Conservation (phyloP, 1,140 invertebrate genomes). For the Reticulitermes speratus region DNA sequence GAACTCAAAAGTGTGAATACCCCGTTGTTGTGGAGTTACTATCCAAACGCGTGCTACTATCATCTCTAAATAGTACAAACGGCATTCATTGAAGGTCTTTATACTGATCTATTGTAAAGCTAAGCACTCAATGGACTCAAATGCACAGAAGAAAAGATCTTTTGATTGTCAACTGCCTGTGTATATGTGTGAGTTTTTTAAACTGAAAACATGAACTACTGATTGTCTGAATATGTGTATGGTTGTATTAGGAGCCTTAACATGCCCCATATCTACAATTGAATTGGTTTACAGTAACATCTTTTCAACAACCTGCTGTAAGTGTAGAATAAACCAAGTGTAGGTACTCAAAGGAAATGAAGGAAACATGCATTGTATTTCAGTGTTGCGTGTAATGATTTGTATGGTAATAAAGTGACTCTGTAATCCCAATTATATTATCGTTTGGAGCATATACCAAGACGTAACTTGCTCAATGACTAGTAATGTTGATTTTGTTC, state of each 20-base stretch:
- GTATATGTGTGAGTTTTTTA: background rate
- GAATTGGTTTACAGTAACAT: background rate
- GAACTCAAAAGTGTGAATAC: conserved; percentile 1
- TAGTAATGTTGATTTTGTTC: background rate
- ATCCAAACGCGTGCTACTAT: background rate
- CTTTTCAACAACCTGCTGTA: background rate
- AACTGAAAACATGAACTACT: background rate
- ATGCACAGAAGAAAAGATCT: conserved; percentile 12
- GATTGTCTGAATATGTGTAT: background rate
- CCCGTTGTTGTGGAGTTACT: background rate
- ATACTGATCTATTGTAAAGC: conserved; percentile 7
- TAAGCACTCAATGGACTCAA: background rate
- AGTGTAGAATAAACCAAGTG: background rate
- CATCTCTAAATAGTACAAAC: conserved; percentile 1
- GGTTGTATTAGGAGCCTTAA: conserved; percentile 1
- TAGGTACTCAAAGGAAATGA: background rate
- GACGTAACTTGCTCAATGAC: background rate
- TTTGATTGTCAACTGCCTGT: conserved; percentile 12
- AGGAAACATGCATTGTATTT: background rate
- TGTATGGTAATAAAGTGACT: background rate
- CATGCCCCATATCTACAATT: background rate
- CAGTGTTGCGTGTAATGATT: background rate
- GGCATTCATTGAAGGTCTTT: background rate
- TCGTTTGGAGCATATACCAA: background rate
- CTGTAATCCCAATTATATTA: conserved; percentile 3